Evolutionary conservation across 2,888 invertebrate genomes (phyloP).

Genomic region (Alviniconcha strummeri): DNA sequence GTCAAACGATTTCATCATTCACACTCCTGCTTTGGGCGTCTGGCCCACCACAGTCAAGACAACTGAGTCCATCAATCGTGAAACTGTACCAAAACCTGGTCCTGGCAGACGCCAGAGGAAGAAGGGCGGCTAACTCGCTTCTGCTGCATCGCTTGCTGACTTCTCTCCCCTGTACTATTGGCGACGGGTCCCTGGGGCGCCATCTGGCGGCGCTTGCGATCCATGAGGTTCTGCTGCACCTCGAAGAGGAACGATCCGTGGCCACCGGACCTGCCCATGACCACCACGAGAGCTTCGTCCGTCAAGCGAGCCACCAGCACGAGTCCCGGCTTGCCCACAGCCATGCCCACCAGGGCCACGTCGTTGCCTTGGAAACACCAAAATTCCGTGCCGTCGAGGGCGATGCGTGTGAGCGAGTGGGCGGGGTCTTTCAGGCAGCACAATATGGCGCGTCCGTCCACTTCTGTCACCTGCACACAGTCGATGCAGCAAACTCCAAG

Average conservation of each 20-base stretch:
- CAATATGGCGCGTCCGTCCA: slow-evolving; percentile 33
- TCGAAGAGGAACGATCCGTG: slow-evolving; percentile 43
- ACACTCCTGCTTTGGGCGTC: no score
- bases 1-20: no score
- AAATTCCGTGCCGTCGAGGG: slow-evolving; percentile 29
- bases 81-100: slow-evolving; percentile 14
- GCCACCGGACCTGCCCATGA: slow-evolving; percentile 36
- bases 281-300: slow-evolving; percentile 31
- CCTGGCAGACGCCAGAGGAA: background rate
- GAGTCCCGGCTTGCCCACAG: background rate
- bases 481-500: no score
- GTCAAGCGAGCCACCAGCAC: slow-evolving; percentile 39
- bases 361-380: slow-evolving; percentile 40
- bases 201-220: slow-evolving; percentile 24
- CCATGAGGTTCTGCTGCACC: slow-evolving; percentile 37
- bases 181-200: slow-evolving; percentile 3
- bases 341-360: slow-evolving; percentile 38
- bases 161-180: slow-evolving; percentile 1
- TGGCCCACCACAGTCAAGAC: no score
- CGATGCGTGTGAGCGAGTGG: slow-evolving; percentile 29
- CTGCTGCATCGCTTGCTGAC: background rate
- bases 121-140: background rate
- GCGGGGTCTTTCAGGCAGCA: slow-evolving; percentile 29
- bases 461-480: slow-evolving; percentile 23
- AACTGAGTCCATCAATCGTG: slow-evolving; percentile 5